phyloP scores from a whole-genome alignment of 1,140 invertebrate genomes.

The Penaeus indicus region DNA sequence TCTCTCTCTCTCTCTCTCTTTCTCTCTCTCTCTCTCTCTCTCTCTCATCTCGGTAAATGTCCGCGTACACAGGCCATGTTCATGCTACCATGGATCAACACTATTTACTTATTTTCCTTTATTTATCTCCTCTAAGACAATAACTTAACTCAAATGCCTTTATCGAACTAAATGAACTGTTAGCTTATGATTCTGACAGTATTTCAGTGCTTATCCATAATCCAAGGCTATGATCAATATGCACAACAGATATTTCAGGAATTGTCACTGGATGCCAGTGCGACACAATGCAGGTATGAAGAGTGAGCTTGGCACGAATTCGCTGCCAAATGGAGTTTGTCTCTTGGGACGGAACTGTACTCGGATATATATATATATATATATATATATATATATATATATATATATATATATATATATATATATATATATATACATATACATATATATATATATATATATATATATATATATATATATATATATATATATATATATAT shows the following conservation, averaged over 20 bases:
- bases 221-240: too few species aligned
- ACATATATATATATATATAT: neutral
- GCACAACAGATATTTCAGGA: too few species aligned
- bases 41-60: neutral
- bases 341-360: too few species aligned
- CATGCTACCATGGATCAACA: too few species aligned
- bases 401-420: neutral
- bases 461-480: constrained; percentile 31
- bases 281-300: too few species aligned
- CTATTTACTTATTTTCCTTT: neutral
- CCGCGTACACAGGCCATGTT: neutral
- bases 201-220: too few species aligned
- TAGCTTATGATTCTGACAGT: too few species aligned
- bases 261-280: too few species aligned
- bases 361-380: neutral
- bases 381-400: neutral
- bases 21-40: neutral
- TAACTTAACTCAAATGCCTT: too few species aligned
- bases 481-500: constrained; percentile 31
- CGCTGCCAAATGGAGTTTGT: too few species aligned
- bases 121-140: neutral
- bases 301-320: too few species aligned
- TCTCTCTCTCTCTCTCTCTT: neutral
- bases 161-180: too few species aligned
- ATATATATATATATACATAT: neutral